Evolutionary conservation across 2,888 invertebrate species (phyloP), one percentile per base, ranked within the genome.

Genomic region (Zygothrica quintamaculata): DNA sequence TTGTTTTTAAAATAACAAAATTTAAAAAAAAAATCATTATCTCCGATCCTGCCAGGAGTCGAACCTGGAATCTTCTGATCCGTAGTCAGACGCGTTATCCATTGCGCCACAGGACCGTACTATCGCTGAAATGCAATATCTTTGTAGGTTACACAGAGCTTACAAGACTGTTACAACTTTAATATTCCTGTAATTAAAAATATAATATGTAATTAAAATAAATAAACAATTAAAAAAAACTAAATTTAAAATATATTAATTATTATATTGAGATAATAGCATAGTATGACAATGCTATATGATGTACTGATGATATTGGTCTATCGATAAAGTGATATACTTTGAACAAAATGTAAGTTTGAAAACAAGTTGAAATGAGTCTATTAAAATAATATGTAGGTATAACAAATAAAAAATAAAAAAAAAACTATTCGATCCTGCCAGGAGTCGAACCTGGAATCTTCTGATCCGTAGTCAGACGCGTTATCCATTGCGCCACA

Each of bases 401-500:
- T n/a, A 31, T 8, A 31, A 9, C 6, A 31, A 31, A 31, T 3
- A 22, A 22, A 22, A 34, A 34, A 3, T 34, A 39, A 25, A 57
- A 16, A 15, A 2, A 18, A 39, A 51, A 47, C 47, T 52, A 0
- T 5, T 34, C 89, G 90, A 89, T 89, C 89, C 88, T 89, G 89
- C 89, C 89, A 89, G 89, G 89, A 89, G 89, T 89, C 89, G 90
- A 89, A 89, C 89, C 89, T 89, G 89, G 89, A 89, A 89, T 89
- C 89, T 89, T 89, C 90, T 89, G 90, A 89, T 90, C 90, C 90
- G 90, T 89, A 89, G 89, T 90, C 90, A 89, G 90, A 89, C 89
- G 89, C 89, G 89, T 89, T 89, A 90, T 89, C 90, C 89, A 89
- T 89, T 89, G 89, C 89, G 89, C 89, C 89, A 89, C 89, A 89